Base-by-base conservation (phyloP, 2,888 invertebrate species). In the Azorinus chamasolen region DNA sequence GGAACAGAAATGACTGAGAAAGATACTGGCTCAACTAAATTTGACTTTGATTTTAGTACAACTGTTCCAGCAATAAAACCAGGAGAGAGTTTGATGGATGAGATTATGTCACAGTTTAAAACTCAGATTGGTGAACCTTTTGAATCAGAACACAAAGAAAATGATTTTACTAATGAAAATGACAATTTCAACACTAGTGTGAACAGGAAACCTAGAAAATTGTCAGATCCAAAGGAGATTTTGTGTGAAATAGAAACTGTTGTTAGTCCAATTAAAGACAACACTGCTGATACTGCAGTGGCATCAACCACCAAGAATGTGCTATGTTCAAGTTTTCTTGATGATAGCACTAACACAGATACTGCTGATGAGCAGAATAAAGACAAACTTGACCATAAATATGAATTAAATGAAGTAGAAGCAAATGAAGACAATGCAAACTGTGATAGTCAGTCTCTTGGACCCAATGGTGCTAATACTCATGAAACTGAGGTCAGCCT, bases 41-140 rank as follows among this genome's bases (percentile, higher is more conserved):
- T 6, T 32, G 32, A 32, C 32, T 32, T 6, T 32, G 32, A 32
- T 32, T 32, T 32, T 32, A 32, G 32, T 32, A 6, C 32, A 4
- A 32, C 32, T 32, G 32, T 32, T 6, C 32, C 32, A 32, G 4
- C 32, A 32, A 32, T 32, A 10, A 32, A 32, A 32, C 32, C 43
- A n/a, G 82, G 64, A 12, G 61, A 62, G 8, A 78, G 83, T 59
- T 55, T 85, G 45, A 73, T 85, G 20, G 79, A 82, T 72, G 83
- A 85, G 41, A 83, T 85, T 27, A 63, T 83, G 68, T 72, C 76
- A 14, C 76, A 79, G 51, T 66, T 84, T 16, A 72, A 73, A 24
- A 58, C 70, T 22, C 73, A 79, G 20, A 74, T 58, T 22, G 12
- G 43, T 25, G 24, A 41, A 2, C 10, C 58, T 16, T 24, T 58